Percentiles rank a stretch among this genome's conserved stretches.
Conservation (phyloP, 2,888 invertebrate genomes). For the Sepiola atlantica region DNA sequence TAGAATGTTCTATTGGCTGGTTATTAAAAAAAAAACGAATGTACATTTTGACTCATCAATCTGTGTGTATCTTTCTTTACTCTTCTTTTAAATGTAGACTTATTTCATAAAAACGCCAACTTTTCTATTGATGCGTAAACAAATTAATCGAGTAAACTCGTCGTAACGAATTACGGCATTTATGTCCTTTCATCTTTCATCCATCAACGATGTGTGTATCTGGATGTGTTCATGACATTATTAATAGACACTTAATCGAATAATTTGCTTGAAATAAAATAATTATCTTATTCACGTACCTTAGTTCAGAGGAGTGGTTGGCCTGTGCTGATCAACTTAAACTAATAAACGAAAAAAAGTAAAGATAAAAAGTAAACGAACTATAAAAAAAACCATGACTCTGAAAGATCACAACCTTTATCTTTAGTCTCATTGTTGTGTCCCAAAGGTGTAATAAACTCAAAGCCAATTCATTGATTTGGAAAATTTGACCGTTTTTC, state of each 20-base stretch:
- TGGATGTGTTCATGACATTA: background rate
- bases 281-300: background rate
- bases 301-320: background rate
- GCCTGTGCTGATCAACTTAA: background rate
- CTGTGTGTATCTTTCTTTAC: background rate
- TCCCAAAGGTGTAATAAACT: background rate
- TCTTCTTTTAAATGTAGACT: background rate
- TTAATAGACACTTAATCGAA: background rate
- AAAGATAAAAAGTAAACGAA: background rate
- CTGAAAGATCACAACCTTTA: background rate
- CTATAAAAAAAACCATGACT: background rate
- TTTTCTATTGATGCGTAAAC: background rate
- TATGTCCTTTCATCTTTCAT: constrained; percentile 32
- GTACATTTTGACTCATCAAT: background rate
- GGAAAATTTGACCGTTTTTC: background rate
- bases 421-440: background rate
- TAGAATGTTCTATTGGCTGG: background rate
- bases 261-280: background rate
- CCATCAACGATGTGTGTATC: background rate
- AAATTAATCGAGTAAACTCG: background rate
- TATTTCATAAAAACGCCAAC: background rate
- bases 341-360: background rate
- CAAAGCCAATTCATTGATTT: background rate
- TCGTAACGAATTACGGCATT: background rate
- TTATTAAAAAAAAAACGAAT: background rate